These are phyloP conservation scores for Triops cancriformis DNA, from an alignment of 1,140 invertebrate genomes.

Conservation along the genomic window DNA sequence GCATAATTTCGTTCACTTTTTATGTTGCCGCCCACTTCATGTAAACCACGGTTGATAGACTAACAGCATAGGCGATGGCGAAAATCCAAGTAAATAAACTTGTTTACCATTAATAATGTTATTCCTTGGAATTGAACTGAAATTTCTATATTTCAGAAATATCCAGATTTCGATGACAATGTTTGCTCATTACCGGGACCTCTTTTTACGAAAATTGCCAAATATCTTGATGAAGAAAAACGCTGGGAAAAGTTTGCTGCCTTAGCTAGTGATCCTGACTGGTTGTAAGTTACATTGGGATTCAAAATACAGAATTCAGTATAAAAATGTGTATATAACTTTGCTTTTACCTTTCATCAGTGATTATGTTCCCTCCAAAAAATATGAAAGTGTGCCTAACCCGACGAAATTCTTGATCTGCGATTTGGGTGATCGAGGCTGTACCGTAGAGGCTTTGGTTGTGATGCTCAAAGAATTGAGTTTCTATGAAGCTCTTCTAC, in stretches of 20 bases:
- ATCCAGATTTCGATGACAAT: background rate
- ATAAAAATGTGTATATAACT: too few species aligned
- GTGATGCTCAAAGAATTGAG: background rate
- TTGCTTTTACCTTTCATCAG: background rate
- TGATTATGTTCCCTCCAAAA: background rate
- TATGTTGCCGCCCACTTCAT: too few species aligned
- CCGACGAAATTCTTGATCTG: background rate
- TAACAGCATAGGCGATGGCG: too few species aligned
- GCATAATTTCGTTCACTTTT: too few species aligned
- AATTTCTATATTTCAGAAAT: background rate
- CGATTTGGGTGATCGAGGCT: constrained; percentile 3
- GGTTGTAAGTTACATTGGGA: background rate
- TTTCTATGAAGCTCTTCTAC: background rate
- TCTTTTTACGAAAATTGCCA: background rate
- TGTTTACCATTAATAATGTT: background rate
- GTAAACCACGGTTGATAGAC: too few species aligned
- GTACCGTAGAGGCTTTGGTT: background rate
- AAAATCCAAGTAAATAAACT: too few species aligned
- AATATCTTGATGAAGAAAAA: background rate
- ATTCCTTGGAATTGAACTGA: background rate
- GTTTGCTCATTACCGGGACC: background rate
- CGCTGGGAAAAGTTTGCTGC: background rate
- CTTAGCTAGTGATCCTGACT: background rate
- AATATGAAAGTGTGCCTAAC: background rate
- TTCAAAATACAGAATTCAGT: too few species aligned